phyloP scores from a whole-genome alignment of 2,888 invertebrate species.

The Andricus curvator region DNA sequence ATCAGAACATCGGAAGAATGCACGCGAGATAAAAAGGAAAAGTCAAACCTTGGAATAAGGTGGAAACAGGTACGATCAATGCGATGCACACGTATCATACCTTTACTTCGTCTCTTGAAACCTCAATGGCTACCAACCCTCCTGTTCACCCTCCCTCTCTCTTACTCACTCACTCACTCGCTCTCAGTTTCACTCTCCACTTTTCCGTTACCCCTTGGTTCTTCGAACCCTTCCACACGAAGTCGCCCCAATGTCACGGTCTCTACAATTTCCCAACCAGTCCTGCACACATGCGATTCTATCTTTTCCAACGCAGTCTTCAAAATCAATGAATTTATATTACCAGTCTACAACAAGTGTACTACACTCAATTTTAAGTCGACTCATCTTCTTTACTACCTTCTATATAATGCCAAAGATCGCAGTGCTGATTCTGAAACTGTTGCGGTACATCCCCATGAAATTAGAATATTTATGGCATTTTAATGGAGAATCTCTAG shows the following conservation, averaged over 20 bases:
- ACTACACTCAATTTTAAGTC: background rate
- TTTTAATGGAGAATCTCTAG: slow-evolving; percentile 51
- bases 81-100: slow-evolving; percentile 27
- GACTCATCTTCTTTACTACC: background rate
- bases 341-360: background rate
- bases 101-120: slow-evolving; percentile 36
- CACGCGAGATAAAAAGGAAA: background rate
- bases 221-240: slow-evolving; percentile 31
- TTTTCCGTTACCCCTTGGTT: slow-evolving; percentile 29
- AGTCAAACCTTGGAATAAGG: background rate
- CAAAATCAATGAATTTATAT: slow-evolving; percentile 21
- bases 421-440: slow-evolving; percentile 27
- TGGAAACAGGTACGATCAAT: slow-evolving; percentile 34
- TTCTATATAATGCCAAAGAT: slow-evolving; percentile 11
- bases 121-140: slow-evolving; percentile 30
- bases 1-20: slow-evolving; percentile 17
- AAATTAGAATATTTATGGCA: slow-evolving; percentile 53
- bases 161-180: background rate
- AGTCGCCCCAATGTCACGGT: slow-evolving; percentile 38
- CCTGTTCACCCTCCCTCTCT: background rate
- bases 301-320: slow-evolving; percentile 13
- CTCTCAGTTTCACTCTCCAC: slow-evolving; percentile 34
- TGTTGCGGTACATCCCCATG: slow-evolving; percentile 43
- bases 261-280: slow-evolving; percentile 23
- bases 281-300: background rate